Base-by-base conservation (phyloP, 2,113 vertebrate species). In the Pongo pygmaeus region DNA sequence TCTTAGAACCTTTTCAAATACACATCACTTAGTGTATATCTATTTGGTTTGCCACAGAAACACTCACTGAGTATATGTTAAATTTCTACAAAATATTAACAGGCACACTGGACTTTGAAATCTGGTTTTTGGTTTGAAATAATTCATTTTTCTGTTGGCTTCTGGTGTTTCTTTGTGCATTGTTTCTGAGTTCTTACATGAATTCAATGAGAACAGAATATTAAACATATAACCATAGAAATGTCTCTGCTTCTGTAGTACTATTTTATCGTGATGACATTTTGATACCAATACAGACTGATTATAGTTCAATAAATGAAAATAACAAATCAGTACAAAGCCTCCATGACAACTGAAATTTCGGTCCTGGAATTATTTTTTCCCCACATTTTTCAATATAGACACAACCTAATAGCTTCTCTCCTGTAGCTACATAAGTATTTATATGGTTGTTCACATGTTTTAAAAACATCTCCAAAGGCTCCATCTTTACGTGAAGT, bases 291-390 rank as follows among this genome's bases (percentile, higher is more conserved):
- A 85, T 72, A 18, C 94, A 94, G 91, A 79, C 52, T 93, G 16
- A 75, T 92, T 0, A 0, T 70, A 97, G 95, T 96, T n/a, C 32
- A 98, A 23, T 16, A 97, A 98, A 95, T 97, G 84, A 97, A 90
- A 61, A 72, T n/a, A 17, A 2, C 13, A 40, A 89, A 30, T 79
- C 52, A 93, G 40, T 64, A 23, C 23, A 97, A 96, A 59, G 2
- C 18, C 59, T 97, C 6, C 10, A 61, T 92, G 55, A 89, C 70
- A 93, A 85, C 94, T 98, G 95, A 87, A 97, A 95, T 95, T 94
- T 93, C 91, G 61, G 0, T 97, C n/a, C 70, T 83, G 27, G 8
- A 79, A 0, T 57, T 91, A 78, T 72, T 78, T 96, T 89, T 61
- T 67, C 17, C 48, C 61, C 43, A 61, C 50, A 79, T 17, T 96